A percentile compares a stretch with the other conserved stretches of the same genome.
Evolutionary conservation across 2,888 invertebrate genomes (phyloP).

Genomic region (Protonemura montana): DNA sequence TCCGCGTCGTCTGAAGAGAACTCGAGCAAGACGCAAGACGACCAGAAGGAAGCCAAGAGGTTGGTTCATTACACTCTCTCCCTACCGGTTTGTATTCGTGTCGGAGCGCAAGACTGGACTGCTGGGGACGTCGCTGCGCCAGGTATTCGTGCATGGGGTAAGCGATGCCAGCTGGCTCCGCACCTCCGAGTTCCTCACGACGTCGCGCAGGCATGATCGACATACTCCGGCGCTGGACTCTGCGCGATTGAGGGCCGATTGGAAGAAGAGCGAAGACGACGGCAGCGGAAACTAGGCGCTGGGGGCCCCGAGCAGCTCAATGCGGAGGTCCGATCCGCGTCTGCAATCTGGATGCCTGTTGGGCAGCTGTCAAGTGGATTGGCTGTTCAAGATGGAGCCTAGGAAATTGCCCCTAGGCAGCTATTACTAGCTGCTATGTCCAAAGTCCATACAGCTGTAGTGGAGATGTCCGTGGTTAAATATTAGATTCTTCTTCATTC

Average conservation of each 20-base stretch:
- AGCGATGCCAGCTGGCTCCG: background rate
- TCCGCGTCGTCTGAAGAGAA: constrained; percentile 41
- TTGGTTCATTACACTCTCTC: constrained; percentile 48
- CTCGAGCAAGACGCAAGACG: constrained; percentile 48
- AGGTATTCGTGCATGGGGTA: background rate
- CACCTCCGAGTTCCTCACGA: background rate
- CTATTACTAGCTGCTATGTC: no score
- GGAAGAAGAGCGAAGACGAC: background rate
- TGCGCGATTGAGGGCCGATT: background rate
- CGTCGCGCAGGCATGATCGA: background rate
- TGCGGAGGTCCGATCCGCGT: background rate
- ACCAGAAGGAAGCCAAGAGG: constrained; percentile 51
- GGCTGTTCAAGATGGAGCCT: background rate
- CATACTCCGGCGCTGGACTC: background rate
- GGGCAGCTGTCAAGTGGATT: background rate
- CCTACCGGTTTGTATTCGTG: constrained; percentile 37
- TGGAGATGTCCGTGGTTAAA: no score
- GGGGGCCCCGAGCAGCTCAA: background rate
- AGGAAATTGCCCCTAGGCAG: background rate
- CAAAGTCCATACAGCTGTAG: no score
- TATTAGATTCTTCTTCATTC: no score
- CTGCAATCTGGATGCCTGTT: background rate
- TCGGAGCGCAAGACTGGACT: background rate
- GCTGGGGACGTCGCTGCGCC: background rate
- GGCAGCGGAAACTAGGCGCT: background rate